Percentiles rank a stretch among this genome's conserved stretches.
Evolutionary conservation across 1,140 invertebrate species (phyloP).

Genomic region (Oppia nitens): DNA sequence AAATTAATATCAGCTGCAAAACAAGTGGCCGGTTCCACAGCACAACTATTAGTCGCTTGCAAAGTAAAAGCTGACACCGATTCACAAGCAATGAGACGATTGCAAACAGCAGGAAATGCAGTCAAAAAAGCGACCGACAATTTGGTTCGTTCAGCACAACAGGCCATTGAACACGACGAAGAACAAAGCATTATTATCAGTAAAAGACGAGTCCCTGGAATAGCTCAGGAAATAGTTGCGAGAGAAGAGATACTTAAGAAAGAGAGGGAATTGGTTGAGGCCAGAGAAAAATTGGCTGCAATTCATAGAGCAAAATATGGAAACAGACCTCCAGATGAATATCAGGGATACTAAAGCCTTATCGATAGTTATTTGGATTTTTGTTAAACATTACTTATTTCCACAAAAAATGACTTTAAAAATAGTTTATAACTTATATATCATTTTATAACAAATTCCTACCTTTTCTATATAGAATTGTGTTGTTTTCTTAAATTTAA

Average conservation of each 20-base stretch:
- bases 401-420: not conserved
- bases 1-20: constrained; percentile 90
- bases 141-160: constrained; percentile 78
- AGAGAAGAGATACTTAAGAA: constrained; percentile 48
- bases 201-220: constrained; percentile 48
- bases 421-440: too few relatives aligned
- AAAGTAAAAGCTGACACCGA: constrained; percentile 95
- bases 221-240: constrained; percentile 79
- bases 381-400: not conserved
- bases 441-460: not conserved
- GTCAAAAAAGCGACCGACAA: constrained; percentile 96
- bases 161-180: constrained; percentile 67
- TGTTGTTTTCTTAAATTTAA: too few relatives aligned
- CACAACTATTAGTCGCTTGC: constrained; percentile 89
- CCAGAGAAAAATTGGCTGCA: constrained; percentile 56
- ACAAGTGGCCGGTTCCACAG: constrained; percentile 87
- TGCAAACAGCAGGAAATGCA: constrained; percentile 82
- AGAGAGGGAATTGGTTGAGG: constrained; percentile 81
- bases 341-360: not conserved
- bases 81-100: constrained; percentile 73
- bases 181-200: constrained; percentile 75
- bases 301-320: constrained; percentile 35
- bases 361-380: not conserved
- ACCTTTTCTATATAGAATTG: not conserved
- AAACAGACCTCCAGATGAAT: constrained; percentile 24